These are phyloP conservation scores for Takifugu ocellatus DNA, from an alignment of 2,797 vertebrate genomes.

Conservation along the genomic window DNA sequence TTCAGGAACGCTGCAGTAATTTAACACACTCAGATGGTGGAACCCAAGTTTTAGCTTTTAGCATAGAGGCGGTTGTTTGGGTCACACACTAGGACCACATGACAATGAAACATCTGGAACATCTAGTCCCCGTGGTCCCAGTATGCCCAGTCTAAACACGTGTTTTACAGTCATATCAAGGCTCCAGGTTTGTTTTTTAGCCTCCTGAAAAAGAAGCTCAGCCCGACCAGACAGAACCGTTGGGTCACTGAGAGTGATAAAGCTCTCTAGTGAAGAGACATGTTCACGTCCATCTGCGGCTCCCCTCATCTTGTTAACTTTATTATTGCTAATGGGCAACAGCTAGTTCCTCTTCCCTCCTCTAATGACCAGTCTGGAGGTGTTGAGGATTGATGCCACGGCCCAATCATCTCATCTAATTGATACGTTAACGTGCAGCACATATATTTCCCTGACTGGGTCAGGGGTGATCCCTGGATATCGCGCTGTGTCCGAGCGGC, in stretches of 20 bases:
- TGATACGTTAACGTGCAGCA: conserved; percentile 53
- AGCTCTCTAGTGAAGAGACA: conserved; percentile 21
- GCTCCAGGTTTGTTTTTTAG: too few species aligned
- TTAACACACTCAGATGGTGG: too few species aligned
- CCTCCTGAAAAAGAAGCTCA: too few species aligned
- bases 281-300: conserved; percentile 27
- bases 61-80: too few species aligned
- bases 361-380: conserved; percentile 60
- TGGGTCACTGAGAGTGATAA: conserved; percentile 35
- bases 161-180: too few species aligned
- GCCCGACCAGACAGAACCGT: background rate
- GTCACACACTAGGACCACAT: too few species aligned
- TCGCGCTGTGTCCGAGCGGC: conserved; percentile 35
- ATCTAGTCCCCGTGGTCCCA: too few species aligned
- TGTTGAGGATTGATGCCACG: conserved; percentile 57
- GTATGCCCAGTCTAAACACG: too few species aligned
- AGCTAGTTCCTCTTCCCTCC: conserved; percentile 18
- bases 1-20: too few species aligned
- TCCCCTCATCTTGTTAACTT: conserved; percentile 46
- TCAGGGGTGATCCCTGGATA: conserved; percentile 52
- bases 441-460: conserved; percentile 58
- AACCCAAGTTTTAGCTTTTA: too few species aligned
- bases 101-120: too few species aligned
- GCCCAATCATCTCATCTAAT: conserved; percentile 57
- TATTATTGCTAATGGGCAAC: conserved; percentile 59